Base-by-base conservation (phyloP, 2,113 vertebrate species). In the Corydoras maculifer region DNA sequence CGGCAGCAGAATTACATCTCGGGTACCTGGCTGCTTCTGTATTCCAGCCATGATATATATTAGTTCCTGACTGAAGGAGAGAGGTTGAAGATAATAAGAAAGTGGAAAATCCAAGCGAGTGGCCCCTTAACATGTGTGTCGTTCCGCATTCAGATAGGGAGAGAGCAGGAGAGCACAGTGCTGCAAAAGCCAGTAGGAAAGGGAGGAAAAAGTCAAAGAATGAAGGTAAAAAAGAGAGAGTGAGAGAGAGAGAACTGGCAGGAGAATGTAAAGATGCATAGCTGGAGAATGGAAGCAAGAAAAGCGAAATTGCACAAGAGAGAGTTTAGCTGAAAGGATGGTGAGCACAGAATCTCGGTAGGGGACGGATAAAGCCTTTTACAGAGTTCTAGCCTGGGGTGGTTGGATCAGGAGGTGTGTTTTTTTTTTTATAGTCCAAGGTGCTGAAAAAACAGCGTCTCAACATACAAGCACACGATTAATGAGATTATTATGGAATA, bases 41-140 rank as follows among this genome's bases (percentile, higher is more conserved):
- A 75, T 75, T 79, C 70, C 58, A 62, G 32, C 51, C 73, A 73
- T 75, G 70, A 73, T 72, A 69, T 72, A 72, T 72, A 69, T 77
- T 65, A 63, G 70, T 77, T 73, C 68, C 59, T 55, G 61, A 55
- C 69, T 62, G 53, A 78, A 70, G 49, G 67, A 48, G 62, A 50
- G 54, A 43, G 67, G n/a, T 55, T 65, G 69, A 75, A 72, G 67
- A 67, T 75, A 80, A 75, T 74, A 77, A 77, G 73, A 75, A 72
- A 62, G 75, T 77, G 75, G 75, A 80, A 80, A 80, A 80, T 80
- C 70, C n/a, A 11, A 67, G 66, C 58, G 15, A 75, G 70, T 79
- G 66, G 77, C 77, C 77, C 32, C 74, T 73, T 75, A 79, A 75
- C 74, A 79, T 12, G 77, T 66, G 18, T 55, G 55, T 29, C 14